Conservation (phyloP, 2,797 vertebrate genomes). For the Crax fasciolata region DNA sequence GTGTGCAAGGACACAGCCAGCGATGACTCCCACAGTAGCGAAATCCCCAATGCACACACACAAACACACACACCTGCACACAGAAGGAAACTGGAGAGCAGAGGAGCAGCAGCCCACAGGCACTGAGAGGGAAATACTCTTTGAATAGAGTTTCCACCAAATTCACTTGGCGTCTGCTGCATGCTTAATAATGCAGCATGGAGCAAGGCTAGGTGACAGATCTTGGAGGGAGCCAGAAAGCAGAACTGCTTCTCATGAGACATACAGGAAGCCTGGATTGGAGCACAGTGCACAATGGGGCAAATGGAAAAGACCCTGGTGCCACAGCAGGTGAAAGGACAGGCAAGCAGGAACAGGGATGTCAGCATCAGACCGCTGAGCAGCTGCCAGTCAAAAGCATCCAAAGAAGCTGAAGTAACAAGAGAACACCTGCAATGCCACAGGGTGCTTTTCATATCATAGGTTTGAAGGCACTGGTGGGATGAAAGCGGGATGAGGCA, state of each 20-base stretch:
- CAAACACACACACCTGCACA: background rate
- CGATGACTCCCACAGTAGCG: background rate
- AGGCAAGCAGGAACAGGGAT: conserved; percentile 5
- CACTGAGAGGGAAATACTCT: background rate
- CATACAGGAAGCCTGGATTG: background rate
- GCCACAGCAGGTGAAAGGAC: background rate
- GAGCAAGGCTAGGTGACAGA: background rate
- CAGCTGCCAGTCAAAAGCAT: conserved; percentile 23
- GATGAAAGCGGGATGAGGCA: conserved; percentile 8
- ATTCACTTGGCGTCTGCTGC: background rate
- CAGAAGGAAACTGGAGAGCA: background rate
- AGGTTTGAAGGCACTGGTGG: background rate
- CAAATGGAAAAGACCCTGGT: background rate
- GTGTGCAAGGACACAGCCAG: background rate
- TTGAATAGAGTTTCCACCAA: background rate
- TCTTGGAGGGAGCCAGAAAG: background rate
- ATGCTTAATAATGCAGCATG: background rate
- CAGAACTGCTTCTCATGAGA: conserved; percentile 1
- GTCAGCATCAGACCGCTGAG: background rate
- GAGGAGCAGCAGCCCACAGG: background rate
- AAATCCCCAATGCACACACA: fast-evolving
- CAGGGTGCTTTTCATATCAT: conserved; percentile 1
- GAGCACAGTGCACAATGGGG: fast-evolving
- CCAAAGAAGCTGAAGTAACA: background rate
- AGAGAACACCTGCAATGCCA: background rate